phyloP scores from a whole-genome alignment of 1,140 invertebrate species.

The Ganaspis sp. region DNA sequence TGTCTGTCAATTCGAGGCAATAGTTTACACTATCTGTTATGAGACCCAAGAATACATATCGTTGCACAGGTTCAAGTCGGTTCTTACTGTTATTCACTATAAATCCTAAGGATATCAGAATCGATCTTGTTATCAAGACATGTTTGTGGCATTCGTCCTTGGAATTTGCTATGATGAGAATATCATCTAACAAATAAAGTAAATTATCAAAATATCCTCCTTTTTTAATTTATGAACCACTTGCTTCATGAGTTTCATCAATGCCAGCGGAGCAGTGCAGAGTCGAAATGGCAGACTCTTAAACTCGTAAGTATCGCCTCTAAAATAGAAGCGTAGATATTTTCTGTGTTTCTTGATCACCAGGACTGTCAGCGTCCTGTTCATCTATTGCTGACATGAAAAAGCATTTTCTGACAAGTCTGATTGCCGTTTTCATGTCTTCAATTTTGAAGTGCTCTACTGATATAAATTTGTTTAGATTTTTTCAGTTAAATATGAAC shows the following conservation, averaged over 20 bases:
- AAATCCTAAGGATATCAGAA: too few relatives aligned
- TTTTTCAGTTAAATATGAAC: conserved; percentile 29
- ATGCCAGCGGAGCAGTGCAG: conserved; percentile 2
- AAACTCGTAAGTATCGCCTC: background rate
- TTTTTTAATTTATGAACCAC: background rate
- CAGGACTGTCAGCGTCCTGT: background rate
- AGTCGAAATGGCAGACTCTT: conserved; percentile 8
- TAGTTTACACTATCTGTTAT: too few relatives aligned
- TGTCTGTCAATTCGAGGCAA: too few relatives aligned
- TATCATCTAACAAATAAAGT: conserved; percentile 33
- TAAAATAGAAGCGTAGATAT: conserved; percentile 15
- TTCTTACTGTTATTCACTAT: too few relatives aligned
- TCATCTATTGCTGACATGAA: conserved; percentile 4
- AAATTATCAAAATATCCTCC: background rate
- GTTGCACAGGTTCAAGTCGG: too few relatives aligned
- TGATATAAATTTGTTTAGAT: conserved; percentile 35
- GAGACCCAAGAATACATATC: too few relatives aligned
- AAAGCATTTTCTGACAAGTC: background rate
- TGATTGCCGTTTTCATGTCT: conserved; percentile 31
- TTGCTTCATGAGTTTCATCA: conserved; percentile 32
- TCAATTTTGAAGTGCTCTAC: too few relatives aligned
- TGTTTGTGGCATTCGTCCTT: background rate
- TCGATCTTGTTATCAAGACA: too few relatives aligned
- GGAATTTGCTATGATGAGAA: conserved; percentile 24
- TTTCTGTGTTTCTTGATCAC: background rate